Conservation (phyloP, 2,113 vertebrate species). For the Anoura caudifer region DNA sequence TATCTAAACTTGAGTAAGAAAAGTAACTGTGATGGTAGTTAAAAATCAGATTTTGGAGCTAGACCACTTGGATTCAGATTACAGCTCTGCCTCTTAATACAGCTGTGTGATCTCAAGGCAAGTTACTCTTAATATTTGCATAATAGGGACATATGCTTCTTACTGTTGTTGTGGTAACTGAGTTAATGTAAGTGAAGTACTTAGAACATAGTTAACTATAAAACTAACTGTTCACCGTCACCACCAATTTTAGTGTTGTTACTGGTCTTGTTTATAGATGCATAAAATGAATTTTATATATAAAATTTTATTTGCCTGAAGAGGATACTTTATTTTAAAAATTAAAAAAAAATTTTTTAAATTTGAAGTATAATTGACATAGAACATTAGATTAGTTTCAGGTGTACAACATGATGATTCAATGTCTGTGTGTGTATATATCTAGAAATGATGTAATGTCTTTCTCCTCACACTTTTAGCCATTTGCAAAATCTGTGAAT, state of each 20-base stretch:
- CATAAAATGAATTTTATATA: background rate
- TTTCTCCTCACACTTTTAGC: constrained; percentile 79
- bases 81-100: background rate
- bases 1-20: constrained; percentile 14
- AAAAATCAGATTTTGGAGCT: constrained; percentile 25
- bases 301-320: background rate
- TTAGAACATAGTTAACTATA: background rate
- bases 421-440: background rate
- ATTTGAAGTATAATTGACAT: background rate
- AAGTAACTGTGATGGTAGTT: background rate
- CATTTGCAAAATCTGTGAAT: constrained; percentile 98
- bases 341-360: background rate
- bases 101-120: background rate
- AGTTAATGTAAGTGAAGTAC: background rate
- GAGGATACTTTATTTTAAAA: background rate
- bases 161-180: background rate
- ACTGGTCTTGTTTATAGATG: background rate
- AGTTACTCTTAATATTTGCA: background rate
- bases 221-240: background rate
- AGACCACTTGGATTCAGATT: background rate
- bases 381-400: background rate
- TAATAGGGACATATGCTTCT: background rate
- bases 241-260: background rate
- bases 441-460: constrained; percentile 34
- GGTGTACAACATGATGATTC: background rate